A percentile compares a stretch with the other conserved stretches of the same genome.
phyloP scores from a whole-genome alignment of 2,113 vertebrate genomes.

The Tupaia tana region DNA sequence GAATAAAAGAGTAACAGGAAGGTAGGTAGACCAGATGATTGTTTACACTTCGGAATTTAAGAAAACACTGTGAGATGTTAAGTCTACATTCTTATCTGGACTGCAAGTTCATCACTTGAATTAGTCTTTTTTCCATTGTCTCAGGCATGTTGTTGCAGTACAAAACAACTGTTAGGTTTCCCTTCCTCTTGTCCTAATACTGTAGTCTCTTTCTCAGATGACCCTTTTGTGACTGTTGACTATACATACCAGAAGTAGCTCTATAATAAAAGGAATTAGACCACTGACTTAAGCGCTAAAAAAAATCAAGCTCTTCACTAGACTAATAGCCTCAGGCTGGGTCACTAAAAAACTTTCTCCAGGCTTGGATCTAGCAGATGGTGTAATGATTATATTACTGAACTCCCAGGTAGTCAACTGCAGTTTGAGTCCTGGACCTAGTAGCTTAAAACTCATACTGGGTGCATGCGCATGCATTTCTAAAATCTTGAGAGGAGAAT shows the following conservation, averaged over 20 bases:
- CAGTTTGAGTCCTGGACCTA: too few species aligned
- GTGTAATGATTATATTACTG: too few species aligned
- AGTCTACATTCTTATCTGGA: slow-evolving; percentile 34
- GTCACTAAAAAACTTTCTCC: background rate
- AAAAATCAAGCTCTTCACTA: background rate
- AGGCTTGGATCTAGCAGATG: background rate
- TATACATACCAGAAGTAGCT: background rate
- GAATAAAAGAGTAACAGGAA: slow-evolving; percentile 60
- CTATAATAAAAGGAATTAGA: background rate
- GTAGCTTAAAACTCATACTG: too few species aligned
- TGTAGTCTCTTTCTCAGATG: background rate
- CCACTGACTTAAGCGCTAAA: background rate
- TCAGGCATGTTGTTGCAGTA: background rate
- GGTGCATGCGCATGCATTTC: too few species aligned
- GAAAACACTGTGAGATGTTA: slow-evolving; percentile 43
- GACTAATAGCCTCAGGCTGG: background rate
- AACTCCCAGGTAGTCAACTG: too few species aligned
- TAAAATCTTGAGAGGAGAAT: too few species aligned
- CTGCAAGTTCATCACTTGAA: background rate
- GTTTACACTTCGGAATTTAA: slow-evolving; percentile 44
- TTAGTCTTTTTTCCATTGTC: slow-evolving; percentile 4
- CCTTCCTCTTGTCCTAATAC: background rate
- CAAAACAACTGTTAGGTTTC: background rate
- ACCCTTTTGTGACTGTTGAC: background rate
- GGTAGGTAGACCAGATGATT: background rate